Base-by-base conservation (phyloP, 2,888 invertebrate species). In the Ectemnius lituratus region DNA sequence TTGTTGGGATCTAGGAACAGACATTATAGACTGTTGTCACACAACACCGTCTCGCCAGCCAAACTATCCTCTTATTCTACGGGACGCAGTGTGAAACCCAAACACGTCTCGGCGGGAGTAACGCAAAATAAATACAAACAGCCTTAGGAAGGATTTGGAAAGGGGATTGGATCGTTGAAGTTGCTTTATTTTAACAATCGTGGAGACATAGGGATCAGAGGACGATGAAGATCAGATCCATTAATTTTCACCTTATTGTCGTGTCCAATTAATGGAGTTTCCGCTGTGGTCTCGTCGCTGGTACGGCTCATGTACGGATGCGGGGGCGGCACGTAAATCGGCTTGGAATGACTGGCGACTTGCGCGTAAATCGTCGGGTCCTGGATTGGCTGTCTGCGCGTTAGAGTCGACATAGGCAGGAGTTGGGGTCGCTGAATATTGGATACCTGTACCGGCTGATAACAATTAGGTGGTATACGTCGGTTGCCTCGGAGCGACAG, bases 251-350 rank as follows among this genome's bases (percentile, higher is more conserved):
- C 90, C 87, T 90, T 89, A 87, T 87, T 89, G 84, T 90, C 90
- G 81, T 88, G 88, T 82, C 88, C 89, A 81, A 90, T 90, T 78
- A 90, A 85, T 71, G 90, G 90, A 83, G 90, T 90, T 82, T 90
- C 89, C 70, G 86, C 90, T 60, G 89, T 90, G 67, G 89, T 85
- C 47, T 90, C 89, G 79, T 90, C 89, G 68, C 77, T 70, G 49
- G 80, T 70, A 60, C 87, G 86, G 77, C 81, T 86, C 78, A 82
- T 78, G 85, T 89, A 90, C 64, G 87, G 89, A 79, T 87, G 88
- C 16, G 89, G 88, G 52, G 90, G 89, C 57, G 89, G 89, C 74
- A 88, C 88, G 85, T 90, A 90, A 82, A 89, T 88, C 69, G 89
- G 86, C 78, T 89, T 89, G 73, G 86, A 84, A 78, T 89, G 89